A percentile compares a stretch with the other conserved stretches of the same genome.
Conservation (phyloP, 2,113 vertebrate genomes). For the Silurus meridionalis region DNA sequence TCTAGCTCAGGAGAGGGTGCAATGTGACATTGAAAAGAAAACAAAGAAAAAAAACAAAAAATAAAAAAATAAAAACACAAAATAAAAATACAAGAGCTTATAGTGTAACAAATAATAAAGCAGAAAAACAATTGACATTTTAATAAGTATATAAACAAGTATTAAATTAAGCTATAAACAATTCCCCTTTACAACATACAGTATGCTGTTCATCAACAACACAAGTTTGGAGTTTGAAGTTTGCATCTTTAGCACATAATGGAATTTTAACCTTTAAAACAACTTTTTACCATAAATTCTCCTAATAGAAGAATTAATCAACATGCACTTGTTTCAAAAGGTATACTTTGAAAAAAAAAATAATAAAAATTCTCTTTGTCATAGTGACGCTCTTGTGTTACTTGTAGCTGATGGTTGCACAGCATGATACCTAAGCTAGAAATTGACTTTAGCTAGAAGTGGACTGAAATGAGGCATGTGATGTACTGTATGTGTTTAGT, state of each 20-base stretch:
- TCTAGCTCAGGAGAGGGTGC: constrained; percentile 43
- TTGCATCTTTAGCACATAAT: neutral
- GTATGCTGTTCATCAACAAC: neutral
- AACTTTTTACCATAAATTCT: neutral
- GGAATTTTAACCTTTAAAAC: neutral
- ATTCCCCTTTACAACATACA: neutral
- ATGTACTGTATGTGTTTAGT: neutral
- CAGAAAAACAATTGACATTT: neutral
- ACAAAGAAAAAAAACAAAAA: neutral
- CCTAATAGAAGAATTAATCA: neutral
- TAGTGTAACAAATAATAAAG: no score
- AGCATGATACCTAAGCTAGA: neutral
- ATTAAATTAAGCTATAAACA: neutral
- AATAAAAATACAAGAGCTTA: no score
- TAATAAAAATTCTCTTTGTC: neutral
- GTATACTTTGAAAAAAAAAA: neutral
- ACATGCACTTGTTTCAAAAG: neutral
- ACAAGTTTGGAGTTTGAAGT: neutral
- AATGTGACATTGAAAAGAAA: constrained; percentile 47
- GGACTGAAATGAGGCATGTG: neutral
- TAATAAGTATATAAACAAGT: neutral
- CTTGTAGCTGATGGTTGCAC: no score
- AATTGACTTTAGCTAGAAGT: neutral
- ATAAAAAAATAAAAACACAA: neutral
- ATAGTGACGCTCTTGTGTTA: no score